Evolutionary conservation across 2,888 invertebrate species (phyloP).

Genomic region (Ornithoptera alexandrae): DNA sequence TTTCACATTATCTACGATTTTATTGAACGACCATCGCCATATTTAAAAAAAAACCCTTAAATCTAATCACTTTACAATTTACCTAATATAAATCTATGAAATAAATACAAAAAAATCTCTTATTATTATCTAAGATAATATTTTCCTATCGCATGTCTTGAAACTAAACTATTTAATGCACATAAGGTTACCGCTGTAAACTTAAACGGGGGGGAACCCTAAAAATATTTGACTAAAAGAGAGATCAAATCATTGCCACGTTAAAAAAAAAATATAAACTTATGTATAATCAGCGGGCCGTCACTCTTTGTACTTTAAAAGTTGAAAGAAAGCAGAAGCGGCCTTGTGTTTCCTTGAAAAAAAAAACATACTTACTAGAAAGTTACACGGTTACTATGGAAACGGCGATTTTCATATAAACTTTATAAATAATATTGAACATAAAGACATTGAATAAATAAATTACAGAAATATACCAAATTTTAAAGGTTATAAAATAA

Average conservation of each 20-base stretch:
- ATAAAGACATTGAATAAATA: neutral
- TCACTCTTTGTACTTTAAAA: slow-evolving; percentile 70
- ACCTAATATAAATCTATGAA: slow-evolving; percentile 79
- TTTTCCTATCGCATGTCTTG: slow-evolving; percentile 77
- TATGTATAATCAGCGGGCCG: slow-evolving; percentile 57
- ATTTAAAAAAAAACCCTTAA: slow-evolving; percentile 67
- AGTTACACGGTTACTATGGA: slow-evolving; percentile 15
- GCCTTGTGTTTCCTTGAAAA: slow-evolving; percentile 12
- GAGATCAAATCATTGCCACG: slow-evolving; percentile 87
- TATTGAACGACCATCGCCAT: slow-evolving; percentile 75
- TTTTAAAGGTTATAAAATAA: too few species aligned
- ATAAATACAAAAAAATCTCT: slow-evolving; percentile 79
- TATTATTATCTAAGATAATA: slow-evolving; percentile 76
- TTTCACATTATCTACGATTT: slow-evolving; percentile 59
- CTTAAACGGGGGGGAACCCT: slow-evolving; percentile 62
- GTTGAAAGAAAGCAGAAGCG: slow-evolving; percentile 40
- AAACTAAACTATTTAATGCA: slow-evolving; percentile 76
- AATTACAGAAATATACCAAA: neutral
- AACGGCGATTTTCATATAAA: slow-evolving; percentile 13
- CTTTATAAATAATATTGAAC: too few species aligned
- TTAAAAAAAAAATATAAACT: slow-evolving; percentile 58
- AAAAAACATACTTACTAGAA: neutral
- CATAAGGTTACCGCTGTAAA: slow-evolving; percentile 62
- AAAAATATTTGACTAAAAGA: slow-evolving; percentile 85
- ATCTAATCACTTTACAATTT: slow-evolving; percentile 77